These are phyloP conservation scores for Idaea aversata DNA, from an alignment of 2,888 invertebrate genomes.

Conservation along the genomic window DNA sequence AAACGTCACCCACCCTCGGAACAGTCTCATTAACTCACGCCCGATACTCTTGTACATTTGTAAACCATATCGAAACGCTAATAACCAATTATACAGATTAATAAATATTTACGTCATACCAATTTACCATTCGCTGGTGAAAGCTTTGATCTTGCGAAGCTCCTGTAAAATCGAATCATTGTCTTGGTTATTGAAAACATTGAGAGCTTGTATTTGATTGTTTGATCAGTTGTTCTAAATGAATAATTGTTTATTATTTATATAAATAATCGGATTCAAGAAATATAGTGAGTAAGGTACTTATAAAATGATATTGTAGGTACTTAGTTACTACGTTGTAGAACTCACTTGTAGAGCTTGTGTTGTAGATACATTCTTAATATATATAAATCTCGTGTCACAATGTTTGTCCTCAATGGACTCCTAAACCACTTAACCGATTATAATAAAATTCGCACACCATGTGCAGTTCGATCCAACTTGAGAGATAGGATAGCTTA, in stretches of 20 bases:
- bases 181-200: constrained; percentile 61
- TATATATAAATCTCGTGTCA: no score
- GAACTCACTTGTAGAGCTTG: no score
- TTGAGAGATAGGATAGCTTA: no score
- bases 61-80: constrained; percentile 58
- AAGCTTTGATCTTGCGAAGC: constrained; percentile 62
- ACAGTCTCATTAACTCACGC: constrained; percentile 63
- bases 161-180: constrained; percentile 59
- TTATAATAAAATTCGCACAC: no score
- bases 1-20: constrained; percentile 39
- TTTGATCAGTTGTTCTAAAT: constrained; percentile 34
- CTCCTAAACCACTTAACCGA: no score
- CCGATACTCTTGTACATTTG: constrained; percentile 60
- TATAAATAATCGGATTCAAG: constrained; percentile 46
- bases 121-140: constrained; percentile 60
- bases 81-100: constrained; percentile 78
- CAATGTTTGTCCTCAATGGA: no score
- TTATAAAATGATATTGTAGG: not conserved
- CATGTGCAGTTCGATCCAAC: no score
- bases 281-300: constrained; percentile 13
- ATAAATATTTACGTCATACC: constrained; percentile 68
- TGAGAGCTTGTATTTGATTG: constrained; percentile 40
- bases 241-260: constrained; percentile 38
- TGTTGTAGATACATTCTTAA: no score
- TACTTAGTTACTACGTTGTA: no score